Conservation (phyloP, 2,888 invertebrate species). For the Synanthedon myopaeformis region DNA sequence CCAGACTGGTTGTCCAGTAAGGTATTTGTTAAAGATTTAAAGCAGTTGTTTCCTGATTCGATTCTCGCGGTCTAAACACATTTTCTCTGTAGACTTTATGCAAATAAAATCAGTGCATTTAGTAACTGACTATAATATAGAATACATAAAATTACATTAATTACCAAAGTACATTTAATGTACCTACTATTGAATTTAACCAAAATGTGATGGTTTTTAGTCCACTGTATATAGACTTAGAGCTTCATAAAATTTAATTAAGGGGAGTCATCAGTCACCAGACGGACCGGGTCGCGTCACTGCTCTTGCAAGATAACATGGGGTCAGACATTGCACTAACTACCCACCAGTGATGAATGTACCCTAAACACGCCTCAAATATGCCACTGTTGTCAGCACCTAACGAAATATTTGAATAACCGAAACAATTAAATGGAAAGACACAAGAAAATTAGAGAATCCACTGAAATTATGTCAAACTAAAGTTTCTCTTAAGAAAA, state of each 20-base stretch:
- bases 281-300: conserved; percentile 47
- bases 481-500: conserved; percentile 27
- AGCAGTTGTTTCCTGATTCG: too few relatives aligned
- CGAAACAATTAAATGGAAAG: conserved; percentile 42
- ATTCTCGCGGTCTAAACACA: too few relatives aligned
- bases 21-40: too few relatives aligned
- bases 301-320: conserved; percentile 58
- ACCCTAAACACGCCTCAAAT: conserved; percentile 61
- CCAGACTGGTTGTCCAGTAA: too few relatives aligned
- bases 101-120: too few relatives aligned
- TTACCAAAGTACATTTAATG: neutral
- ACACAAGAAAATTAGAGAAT: neutral
- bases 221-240: conserved; percentile 3
- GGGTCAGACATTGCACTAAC: conserved; percentile 62
- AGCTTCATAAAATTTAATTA: conserved; percentile 63
- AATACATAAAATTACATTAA: too few relatives aligned
- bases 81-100: too few relatives aligned
- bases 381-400: conserved; percentile 49
- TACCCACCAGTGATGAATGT: conserved; percentile 57
- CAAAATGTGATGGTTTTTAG: conserved; percentile 13
- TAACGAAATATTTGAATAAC: conserved; percentile 49
- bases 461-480: neutral
- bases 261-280: conserved; percentile 64
- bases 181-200: conserved; percentile 3
- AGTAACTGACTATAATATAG: too few relatives aligned